Evolutionary conservation across 2,113 vertebrate species (phyloP), one percentile per base, ranked within the genome.

Genomic region (Vireo altiloquus): DNA sequence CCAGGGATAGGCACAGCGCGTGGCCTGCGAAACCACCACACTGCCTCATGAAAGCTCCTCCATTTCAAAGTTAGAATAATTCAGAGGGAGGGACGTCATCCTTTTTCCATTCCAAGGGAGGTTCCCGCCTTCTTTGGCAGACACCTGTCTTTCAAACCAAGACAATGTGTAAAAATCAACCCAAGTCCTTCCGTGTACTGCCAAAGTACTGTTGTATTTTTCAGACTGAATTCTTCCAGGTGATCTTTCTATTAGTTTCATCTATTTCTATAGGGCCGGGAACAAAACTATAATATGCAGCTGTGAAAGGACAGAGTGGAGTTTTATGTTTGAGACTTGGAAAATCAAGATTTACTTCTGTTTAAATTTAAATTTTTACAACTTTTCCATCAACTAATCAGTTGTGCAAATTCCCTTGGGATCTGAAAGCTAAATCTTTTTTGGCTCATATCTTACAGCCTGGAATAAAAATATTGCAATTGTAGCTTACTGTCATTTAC

Each of bases 21-120:
- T 39, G 39, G 39, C 39, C 39, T 39, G 39, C 39, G 9, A 39
- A 39, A 39, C 39, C 39, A 39, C 39, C 39, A 39, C 12, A 12
- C 39, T 39, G 39, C 39, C 9, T 39, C 39, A 39, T 39, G 40
- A 47, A 17, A 56, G 12, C 28, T 9, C 25, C 40, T 84, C 19
- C 23, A n/a, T 56, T 56, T 64, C 28, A 56, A n/a, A 39, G 13
- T 39, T 28, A 5, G 7, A 39, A 46, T 64, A 47, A 47, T 40
- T 39, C 1, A 0, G 1, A n/a, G 10, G 28, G 9, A 64, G 18
- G 9, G 11, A 9, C 9, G 6, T 54, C 1, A 8, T 46, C 27
- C 22, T 46, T 46, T 59, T 46, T 27, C 15, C 33, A 27, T 27
- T 72, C 40, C 33, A 27, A 39, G 50, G 14, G 22, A 27, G 14